Base-by-base conservation (phyloP, 2,113 vertebrate genomes). In the Hippocampus comes region DNA sequence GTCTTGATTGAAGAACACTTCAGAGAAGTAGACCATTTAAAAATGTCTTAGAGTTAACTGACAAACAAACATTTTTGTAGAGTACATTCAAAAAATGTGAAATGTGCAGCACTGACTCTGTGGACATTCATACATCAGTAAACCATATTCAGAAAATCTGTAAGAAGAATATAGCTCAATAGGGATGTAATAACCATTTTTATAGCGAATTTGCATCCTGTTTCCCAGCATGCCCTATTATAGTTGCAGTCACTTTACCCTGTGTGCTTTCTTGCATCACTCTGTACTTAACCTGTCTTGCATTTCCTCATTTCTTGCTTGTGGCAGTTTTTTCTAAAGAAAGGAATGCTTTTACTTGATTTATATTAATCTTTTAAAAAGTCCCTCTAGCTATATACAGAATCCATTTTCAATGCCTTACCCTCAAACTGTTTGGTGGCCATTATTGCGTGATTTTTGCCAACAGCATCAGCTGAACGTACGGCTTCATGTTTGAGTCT, bases 251-350 rank as follows among this genome's bases (percentile, higher is more conserved):
- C 12, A 8, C 6, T 3, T 17, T 1, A 8, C 2, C 1, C 6
- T 55, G 34, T 0, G 56, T 56, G 59, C n/a, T 49, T 21, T 75
- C 41, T 85, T 87, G 78, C 78, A 63, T 84, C 79, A 87, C 73
- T 48, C 51, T 75, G 68, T 57, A 42, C 9, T 78, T 53, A 23
- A 57, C 34, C 72, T 71, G 43, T 63, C 48, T 71, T 49, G 10
- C 41, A 68, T 76, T 79, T 74, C 82, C 48, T 80, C 46, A 67
- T 71, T 88, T 90, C 79, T 67, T 86, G 21, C 56, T 84, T 17
- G 23, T 27, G n/a, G 11, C 46, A 18, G 38, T 34, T 30, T 10
- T 48, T 68, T 49, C 25, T 20, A 34, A 49, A 8, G 12, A 10
- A 51, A 15, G 23, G 9, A 67, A 63, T 42, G 0, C 20, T 63